Percentiles rank a stretch among this genome's conserved stretches.
Evolutionary conservation across 37 sponge, comb jelly and placozoan genomes (phyloP).

Genomic region (Beroe forskalii): DNA sequence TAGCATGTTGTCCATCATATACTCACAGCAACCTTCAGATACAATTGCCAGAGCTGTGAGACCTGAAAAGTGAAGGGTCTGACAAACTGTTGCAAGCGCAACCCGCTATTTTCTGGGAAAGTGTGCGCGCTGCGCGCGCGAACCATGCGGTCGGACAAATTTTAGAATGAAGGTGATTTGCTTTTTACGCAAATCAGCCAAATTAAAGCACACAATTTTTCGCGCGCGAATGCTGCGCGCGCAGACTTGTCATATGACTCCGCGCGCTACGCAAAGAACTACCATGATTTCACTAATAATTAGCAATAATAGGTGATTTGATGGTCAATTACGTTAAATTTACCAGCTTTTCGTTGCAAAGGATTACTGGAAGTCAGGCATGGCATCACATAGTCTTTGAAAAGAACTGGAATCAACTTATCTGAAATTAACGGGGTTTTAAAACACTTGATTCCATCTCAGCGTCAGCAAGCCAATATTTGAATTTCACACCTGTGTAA

Average conservation of each 20-base stretch:
- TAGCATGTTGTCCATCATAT: slow-evolving; percentile 67
- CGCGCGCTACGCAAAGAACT: no score
- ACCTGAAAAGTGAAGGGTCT: slow-evolving; percentile 22
- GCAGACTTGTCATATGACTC: no score
- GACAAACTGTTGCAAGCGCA: no score
- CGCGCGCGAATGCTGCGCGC: slow-evolving; percentile 1
- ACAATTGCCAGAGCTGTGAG: slow-evolving; percentile 86
- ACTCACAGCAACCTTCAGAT: slow-evolving; percentile 82
- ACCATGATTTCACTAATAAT: no score
- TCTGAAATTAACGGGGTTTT: not conserved
- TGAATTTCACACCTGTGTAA: no score
- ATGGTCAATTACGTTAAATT: no score
- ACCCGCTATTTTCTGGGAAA: not conserved
- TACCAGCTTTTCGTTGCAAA: slow-evolving; percentile 28
- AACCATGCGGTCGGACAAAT: not conserved
- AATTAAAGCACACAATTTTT: slow-evolving; percentile 43
- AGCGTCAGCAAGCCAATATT: no score
- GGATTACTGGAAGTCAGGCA: not conserved
- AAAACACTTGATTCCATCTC: no score
- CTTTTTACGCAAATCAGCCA: not conserved
- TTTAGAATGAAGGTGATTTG: not conserved
- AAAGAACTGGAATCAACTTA: slow-evolving; percentile 22
- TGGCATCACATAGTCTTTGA: slow-evolving; percentile 2
- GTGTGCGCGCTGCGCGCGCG: not conserved
- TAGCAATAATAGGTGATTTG: no score